Percentiles rank a stretch among this genome's conserved stretches.
These are phyloP conservation scores for Drosophila sp. DNA, from an alignment of 1,140 invertebrate genomes.

Conservation along the genomic window DNA sequence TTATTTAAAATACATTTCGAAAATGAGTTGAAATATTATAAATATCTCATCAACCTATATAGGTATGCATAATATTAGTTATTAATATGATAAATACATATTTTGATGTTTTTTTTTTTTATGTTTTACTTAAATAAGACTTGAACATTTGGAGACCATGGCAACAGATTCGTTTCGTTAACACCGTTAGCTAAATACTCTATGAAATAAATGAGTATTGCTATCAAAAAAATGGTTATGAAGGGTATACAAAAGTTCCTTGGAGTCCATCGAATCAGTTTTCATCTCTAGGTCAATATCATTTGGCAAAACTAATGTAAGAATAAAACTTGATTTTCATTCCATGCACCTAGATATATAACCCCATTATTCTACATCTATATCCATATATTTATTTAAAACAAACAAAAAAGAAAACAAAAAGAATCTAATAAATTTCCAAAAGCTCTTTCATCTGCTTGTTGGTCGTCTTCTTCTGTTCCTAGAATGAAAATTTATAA, in stretches of 20 bases:
- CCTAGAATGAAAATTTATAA: constrained; percentile 6
- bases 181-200: not conserved
- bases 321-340: constrained; percentile 1
- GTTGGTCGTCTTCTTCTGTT: not conserved
- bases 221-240: not conserved
- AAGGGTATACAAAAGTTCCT: not conserved
- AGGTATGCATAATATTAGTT: constrained; percentile 6
- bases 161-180: not conserved
- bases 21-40: constrained; percentile 76
- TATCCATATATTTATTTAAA: not conserved
- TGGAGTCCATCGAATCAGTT: not conserved
- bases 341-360: not conserved
- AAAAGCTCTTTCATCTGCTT: constrained; percentile 6
- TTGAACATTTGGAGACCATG: not conserved
- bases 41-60: constrained; percentile 30
- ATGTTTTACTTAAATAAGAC: not conserved
- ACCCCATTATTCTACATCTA: constrained; percentile 1
- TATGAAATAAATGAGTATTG: not conserved
- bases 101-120: not conserved
- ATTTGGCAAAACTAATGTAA: not conserved
- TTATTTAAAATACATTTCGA: constrained; percentile 63
- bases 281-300: not conserved
- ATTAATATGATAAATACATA: not conserved
- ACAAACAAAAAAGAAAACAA: not conserved
- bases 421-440: constrained; percentile 16